These are phyloP conservation scores for Esox lucius DNA, from an alignment of 2,797 vertebrate genomes.

Conservation along the genomic window DNA sequence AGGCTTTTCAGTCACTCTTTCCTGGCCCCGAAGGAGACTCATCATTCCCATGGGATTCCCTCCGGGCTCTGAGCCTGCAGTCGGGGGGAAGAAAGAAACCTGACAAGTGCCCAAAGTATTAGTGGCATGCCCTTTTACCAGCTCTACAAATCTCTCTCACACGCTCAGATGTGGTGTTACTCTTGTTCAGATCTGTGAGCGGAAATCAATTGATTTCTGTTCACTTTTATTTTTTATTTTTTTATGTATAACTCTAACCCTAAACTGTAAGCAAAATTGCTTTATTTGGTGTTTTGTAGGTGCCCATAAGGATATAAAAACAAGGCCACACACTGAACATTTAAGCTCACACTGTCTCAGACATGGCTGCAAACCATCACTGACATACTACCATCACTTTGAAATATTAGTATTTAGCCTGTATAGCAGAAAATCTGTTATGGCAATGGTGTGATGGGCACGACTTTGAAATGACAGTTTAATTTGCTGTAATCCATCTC, in stretches of 20 bases:
- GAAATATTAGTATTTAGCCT: neutral
- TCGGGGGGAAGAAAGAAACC: conserved; percentile 29
- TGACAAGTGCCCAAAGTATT: conserved; percentile 44
- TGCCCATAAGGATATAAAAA: too few species aligned
- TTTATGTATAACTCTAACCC: too few species aligned
- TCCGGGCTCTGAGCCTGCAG: conserved; percentile 32
- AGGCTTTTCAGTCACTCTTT: conserved; percentile 22
- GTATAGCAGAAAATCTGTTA: neutral
- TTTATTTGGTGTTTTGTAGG: too few species aligned
- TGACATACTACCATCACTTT: neutral
- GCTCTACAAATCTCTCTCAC: conserved; percentile 44
- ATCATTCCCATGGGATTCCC: conserved; percentile 33
- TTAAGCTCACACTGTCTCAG: conserved; percentile 1
- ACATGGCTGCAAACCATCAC: conserved; percentile 4
- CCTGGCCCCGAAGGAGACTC: conserved; percentile 14
- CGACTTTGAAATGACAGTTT: neutral
- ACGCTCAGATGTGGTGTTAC: conserved; percentile 34
- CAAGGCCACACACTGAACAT: too few species aligned
- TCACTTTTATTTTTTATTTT: too few species aligned
- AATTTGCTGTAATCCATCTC: neutral
- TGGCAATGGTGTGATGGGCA: neutral
- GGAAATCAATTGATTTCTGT: too few species aligned
- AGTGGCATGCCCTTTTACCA: conserved; percentile 39
- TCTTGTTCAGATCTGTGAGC: conserved; percentile 18
- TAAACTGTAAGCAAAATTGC: too few species aligned